Evolutionary conservation across 2,888 invertebrate species (phyloP), one percentile per base, ranked within the genome.

Genomic region (Campoplex nolae): DNA sequence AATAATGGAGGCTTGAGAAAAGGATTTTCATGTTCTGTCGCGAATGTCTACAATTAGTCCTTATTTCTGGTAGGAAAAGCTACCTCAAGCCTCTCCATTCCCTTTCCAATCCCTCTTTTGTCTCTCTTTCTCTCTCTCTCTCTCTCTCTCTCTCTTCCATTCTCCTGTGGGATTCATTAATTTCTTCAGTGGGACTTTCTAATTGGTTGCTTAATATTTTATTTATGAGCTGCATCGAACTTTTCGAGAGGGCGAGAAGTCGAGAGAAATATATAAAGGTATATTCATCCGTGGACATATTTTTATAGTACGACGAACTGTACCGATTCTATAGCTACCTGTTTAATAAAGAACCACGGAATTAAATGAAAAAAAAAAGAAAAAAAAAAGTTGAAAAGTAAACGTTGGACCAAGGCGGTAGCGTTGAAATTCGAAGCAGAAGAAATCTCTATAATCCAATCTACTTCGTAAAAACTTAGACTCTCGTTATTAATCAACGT

Each of bases 201-300:
- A 92, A 92, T 92, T 92, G 92, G 91, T 90, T 89, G 86, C 86
- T 89, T 90, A 89, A 91, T 92, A 90, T 91, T 92, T 92, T 93
- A 92, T 92, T 92, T 92, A 92, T 92, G 91, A 90, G 89, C 88
- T 79, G 82, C 83, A 85, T 83, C 87, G 90, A 91, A 86, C 67
- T 86, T 84, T 48, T 77, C 58, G 77, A 86, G 86, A 77, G 84
- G 86, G 68, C 81, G 84, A 73, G 68, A 80, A 84, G 65, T 54
- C 23, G 67, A 38, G 58, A 68, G 54, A 67, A 32, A 73, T 67
- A 71, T 13, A 73, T 35, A 35, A 13, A 76, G 38, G 6, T 35
- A 35, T 56, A 58, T 48, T 51, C 58, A n/a, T 38, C 16, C 38
- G 45, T 74, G 45, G 58, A 73, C 65, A 32, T 28, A 48, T 54